Percentiles rank a stretch among this genome's conserved stretches.
Evolutionary conservation across 2,113 vertebrate species (phyloP).

Genomic region (Erpornis zantholeuca): DNA sequence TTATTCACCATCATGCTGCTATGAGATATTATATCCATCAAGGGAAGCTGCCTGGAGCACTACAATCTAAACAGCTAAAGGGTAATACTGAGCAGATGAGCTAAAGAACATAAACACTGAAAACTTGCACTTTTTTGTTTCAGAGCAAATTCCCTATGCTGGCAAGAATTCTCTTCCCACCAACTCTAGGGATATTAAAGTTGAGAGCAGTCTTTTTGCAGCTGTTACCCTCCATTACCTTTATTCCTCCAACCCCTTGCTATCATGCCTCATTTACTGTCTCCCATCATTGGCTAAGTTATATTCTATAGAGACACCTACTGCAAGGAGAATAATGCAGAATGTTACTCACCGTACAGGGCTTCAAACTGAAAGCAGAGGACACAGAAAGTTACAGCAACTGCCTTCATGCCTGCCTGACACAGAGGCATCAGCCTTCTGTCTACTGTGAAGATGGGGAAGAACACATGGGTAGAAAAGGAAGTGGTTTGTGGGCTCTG

Average conservation of each 20-base stretch:
- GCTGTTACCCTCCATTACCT: not conserved
- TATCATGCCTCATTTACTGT: not conserved
- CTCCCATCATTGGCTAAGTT: not conserved
- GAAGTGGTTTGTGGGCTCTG: constrained; percentile 70
- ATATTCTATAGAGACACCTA: not conserved
- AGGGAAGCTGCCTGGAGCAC: not conserved
- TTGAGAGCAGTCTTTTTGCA: not conserved
- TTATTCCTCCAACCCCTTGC: not conserved
- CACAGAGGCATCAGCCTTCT: not conserved
- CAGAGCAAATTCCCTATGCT: not conserved
- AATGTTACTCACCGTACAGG: constrained; percentile 64
- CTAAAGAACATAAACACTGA: not conserved
- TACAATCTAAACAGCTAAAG: not conserved
- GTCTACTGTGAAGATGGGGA: not conserved
- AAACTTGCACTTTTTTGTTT: not conserved
- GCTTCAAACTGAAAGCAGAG: constrained; percentile 61
- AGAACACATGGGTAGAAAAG: constrained; percentile 43
- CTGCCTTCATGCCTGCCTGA: constrained; percentile 69
- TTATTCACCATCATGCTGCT: not conserved
- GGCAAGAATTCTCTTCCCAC: not conserved
- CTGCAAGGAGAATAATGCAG: not conserved
- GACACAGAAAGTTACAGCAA: constrained; percentile 49
- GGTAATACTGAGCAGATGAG: not conserved
- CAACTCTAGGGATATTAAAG: not conserved
- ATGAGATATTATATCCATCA: not conserved